These are phyloP conservation scores for Channa striata DNA, from an alignment of 2,797 vertebrate genomes.

Conservation along the genomic window DNA sequence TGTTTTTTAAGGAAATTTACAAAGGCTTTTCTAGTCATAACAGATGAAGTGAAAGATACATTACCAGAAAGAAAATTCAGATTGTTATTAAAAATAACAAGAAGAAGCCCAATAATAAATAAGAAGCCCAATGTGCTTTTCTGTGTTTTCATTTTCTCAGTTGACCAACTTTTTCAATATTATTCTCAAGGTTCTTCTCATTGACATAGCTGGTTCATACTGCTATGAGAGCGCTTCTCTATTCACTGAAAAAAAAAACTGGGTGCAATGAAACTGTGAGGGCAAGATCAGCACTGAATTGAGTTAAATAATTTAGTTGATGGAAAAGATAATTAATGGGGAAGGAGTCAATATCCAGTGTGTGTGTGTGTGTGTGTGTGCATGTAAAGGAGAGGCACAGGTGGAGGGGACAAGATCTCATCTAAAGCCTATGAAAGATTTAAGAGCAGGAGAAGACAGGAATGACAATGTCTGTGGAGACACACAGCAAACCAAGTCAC, in stretches of 20 bases:
- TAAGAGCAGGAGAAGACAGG: conserved; percentile 78
- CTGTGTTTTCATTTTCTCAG: conserved; percentile 2
- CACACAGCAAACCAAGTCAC: conserved; percentile 70
- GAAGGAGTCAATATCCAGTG: conserved; percentile 77
- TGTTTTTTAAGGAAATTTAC: no score
- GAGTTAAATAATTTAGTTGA: conserved; percentile 84
- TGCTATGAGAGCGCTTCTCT: conserved; percentile 49
- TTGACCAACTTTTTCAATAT: conserved; percentile 28
- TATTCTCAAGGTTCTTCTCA: conserved; percentile 50
- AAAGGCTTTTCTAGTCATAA: no score
- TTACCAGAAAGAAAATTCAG: no score
- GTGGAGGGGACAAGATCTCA: conserved; percentile 80
- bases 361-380: conserved; percentile 44
- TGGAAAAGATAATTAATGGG: conserved; percentile 84
- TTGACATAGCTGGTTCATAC: conserved; percentile 37
- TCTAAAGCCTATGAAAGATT: conserved; percentile 85
- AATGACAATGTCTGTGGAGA: conserved; percentile 81
- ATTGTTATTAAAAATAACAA: neutral
- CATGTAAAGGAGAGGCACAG: conserved; percentile 70
- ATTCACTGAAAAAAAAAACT: conserved; percentile 32
- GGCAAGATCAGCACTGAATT: conserved; percentile 74
- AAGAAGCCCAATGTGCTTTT: neutral
- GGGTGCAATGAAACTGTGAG: conserved; percentile 62
- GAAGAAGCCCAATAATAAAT: neutral
- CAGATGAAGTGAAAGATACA: no score